Conservation (phyloP, 2,797 vertebrate genomes). For the Gadopsis bispinosus region DNA sequence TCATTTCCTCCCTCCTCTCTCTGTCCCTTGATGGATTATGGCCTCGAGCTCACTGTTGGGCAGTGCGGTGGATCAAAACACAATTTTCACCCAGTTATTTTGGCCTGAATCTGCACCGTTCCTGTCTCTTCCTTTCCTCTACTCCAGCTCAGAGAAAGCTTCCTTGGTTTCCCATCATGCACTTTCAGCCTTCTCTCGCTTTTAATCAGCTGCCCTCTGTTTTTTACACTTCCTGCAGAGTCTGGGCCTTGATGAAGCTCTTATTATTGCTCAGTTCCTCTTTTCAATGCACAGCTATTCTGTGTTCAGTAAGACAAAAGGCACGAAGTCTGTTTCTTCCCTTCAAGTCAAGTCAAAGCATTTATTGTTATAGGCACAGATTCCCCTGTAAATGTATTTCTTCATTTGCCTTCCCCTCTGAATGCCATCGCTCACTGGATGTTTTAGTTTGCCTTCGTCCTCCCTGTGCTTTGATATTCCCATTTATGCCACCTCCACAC, state of each 20-base stretch:
- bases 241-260: background rate
- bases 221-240: background rate
- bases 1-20: conserved; percentile 2
- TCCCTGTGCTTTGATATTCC: background rate
- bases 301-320: background rate
- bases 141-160: conserved; percentile 16
- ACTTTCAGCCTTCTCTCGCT: conserved; percentile 2
- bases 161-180: conserved; percentile 1
- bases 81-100: conserved; percentile 55
- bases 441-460: background rate
- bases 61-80: conserved; percentile 61
- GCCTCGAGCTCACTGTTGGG: conserved; percentile 45
- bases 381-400: too few species aligned
- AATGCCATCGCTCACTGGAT: background rate
- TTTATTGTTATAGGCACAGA: too few species aligned
- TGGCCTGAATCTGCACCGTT: conserved; percentile 24
- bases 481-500: conserved; percentile 25
- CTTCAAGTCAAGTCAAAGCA: too few species aligned
- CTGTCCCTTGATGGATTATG: conserved; percentile 48
- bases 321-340: background rate
- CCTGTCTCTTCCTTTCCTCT: background rate
- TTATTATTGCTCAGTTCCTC: background rate
- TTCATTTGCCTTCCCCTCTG: too few species aligned
- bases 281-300: background rate
- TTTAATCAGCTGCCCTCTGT: background rate